Evolutionary conservation across 2,888 invertebrate genomes (phyloP), one percentile per base, ranked within the genome.

Genomic region (Plagodis dolabraria): DNA sequence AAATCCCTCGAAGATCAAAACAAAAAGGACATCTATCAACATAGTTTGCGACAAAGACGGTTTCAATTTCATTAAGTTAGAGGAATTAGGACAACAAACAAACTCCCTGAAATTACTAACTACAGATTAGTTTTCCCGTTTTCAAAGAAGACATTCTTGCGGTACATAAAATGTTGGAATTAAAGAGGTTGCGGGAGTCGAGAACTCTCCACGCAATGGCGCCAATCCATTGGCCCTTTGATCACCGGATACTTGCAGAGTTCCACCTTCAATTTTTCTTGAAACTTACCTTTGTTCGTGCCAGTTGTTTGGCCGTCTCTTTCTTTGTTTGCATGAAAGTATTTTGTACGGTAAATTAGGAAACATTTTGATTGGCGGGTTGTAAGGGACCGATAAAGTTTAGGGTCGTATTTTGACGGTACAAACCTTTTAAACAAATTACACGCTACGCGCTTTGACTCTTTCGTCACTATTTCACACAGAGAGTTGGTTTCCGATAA

Each of bases 121-220:
- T 84, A 87, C 77, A 83, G 83, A 88, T 89, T 86, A 87, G 88
- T 89, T 89, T 86, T 80, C 72, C 80, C 79, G 78, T 80, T 82
- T 81, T 85, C 85, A 86, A 89, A 87, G 87, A 81, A 78, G 69
- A 82, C 84, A 91, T 91, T 88, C 90, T 80, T 71, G 79, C 78
- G 84, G 83, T 86, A 85, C 85, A 85, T 82, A 87, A 84, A 86
- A 86, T 79, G 81, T 83, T 72, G 71, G 74, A 76, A 79, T 75
- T 75, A 77, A 75, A 67, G 75, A 71, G 74, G 72, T 75, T 75
- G 71, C 60, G 71, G 75, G 76, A 74, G 67, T 70, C 65, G 69
- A 75, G 74, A 74, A 71, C 71, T 70, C 73, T 76, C 69, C 56
- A 60, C 60, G 67, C 70, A 73, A 76, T 72, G 71, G 72, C 74